Base-by-base conservation (phyloP, 2,113 vertebrate genomes). In the Pluvialis apricaria region DNA sequence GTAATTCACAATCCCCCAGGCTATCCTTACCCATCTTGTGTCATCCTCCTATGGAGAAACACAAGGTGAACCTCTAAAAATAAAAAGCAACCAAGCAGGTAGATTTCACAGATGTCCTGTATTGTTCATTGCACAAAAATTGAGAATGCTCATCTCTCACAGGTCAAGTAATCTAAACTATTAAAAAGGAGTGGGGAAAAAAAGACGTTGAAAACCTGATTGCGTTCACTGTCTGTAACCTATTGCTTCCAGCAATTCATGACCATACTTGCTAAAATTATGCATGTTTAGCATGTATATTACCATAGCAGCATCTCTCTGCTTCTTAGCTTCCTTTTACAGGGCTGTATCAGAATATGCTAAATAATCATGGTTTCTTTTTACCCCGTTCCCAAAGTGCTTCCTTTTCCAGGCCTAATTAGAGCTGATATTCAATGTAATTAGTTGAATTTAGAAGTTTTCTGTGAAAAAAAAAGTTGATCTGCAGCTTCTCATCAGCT, bases 331-430 rank as follows among this genome's bases (percentile, higher is more conserved):
- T 89, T 68, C 61, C 51, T 88, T 93, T 92, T 60, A 11, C 69
- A 84, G 24, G 31, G 60, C 36, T 79, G 19, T 82, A 28, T 82
- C 47, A 82, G 26, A 87, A 9, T 60, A 94, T 5, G 5, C 44
- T 91, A 89, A 92, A 82, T 94, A 94, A 94, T 93, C 60, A 92
- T 2, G 10, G 14, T n/a, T 76, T 82, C 77, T 92, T 93, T 92
- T 88, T 70, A 84, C n/a, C 32, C 47, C 3, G 3, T 82, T 92
- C 64, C 57, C 77, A 65, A 97, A 95, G 77, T 91, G 69, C 80
- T 91, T 94, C 86, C 65, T 94, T 92, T 91, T 84, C 91, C 75
- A 92, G 60, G 49, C 57, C 70, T 92, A 97, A 94, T 94, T 97
- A 92, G 75, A 85, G 69, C 57, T 76, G 86, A 87, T 80, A 92